These are phyloP conservation scores for Leptodactylus fallax DNA, from an alignment of 2,797 vertebrate genomes.

Conservation along the genomic window DNA sequence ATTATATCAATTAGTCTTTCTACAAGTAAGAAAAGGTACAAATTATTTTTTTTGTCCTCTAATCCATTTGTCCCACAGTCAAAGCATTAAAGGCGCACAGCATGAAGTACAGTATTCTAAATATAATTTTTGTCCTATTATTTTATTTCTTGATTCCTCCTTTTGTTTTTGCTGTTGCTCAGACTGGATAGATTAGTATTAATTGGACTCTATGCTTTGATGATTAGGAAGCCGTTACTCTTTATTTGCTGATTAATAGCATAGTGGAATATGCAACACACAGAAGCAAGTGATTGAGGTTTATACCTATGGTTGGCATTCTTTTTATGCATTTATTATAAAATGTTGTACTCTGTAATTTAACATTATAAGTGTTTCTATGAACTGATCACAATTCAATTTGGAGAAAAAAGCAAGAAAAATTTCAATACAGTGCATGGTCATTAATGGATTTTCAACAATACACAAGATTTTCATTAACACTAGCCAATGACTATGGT, in stretches of 20 bases:
- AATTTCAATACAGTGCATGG: too few relatives aligned
- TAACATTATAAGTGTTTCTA: too few relatives aligned
- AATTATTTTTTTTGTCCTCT: conserved; percentile 65
- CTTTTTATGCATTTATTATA: neutral
- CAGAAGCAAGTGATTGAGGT: neutral
- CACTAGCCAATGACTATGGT: too few relatives aligned
- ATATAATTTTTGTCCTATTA: conserved; percentile 49
- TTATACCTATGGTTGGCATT: conserved; percentile 7
- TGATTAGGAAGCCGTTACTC: conserved; percentile 29
- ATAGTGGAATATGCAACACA: neutral
- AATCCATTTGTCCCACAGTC: conserved; percentile 60
- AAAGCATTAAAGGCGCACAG: conserved; percentile 64
- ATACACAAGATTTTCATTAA: too few relatives aligned
- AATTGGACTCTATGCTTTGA: conserved; percentile 51
- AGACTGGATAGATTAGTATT: conserved; percentile 44
- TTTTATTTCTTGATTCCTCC: neutral
- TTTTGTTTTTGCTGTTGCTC: conserved; percentile 42
- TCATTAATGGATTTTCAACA: too few relatives aligned
- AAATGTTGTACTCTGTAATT: too few relatives aligned
- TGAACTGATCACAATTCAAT: too few relatives aligned
- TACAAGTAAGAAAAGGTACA: conserved; percentile 17
- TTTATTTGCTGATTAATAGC: conserved; percentile 34
- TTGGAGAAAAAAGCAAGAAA: too few relatives aligned
- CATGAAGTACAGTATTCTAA: conserved; percentile 59
- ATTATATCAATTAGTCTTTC: conserved; percentile 57